Evolutionary conservation across 2,113 vertebrate species (phyloP).

Genomic region (Pterophyllum scalare): DNA sequence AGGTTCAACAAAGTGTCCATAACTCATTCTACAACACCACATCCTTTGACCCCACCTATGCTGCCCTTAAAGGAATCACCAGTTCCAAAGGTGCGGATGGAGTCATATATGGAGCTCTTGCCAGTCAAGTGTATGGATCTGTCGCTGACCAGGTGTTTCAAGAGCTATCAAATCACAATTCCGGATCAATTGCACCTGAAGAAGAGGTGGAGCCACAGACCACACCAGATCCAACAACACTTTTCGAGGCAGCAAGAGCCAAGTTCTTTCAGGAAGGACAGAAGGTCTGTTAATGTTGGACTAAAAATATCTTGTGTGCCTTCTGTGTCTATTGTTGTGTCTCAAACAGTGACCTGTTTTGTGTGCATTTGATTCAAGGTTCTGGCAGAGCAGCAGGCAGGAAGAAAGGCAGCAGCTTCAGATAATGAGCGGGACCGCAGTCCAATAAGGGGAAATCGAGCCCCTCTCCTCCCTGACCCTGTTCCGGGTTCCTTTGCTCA

Average conservation of each 20-base stretch:
- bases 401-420: conserved; percentile 64
- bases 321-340: neutral
- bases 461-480: conserved; percentile 81
- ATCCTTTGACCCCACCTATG: conserved; percentile 86
- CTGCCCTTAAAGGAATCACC: conserved; percentile 81
- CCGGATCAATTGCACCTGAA: neutral
- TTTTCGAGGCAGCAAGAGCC: conserved; percentile 83
- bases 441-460: conserved; percentile 77
- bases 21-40: conserved; percentile 87
- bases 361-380: conserved; percentile 49
- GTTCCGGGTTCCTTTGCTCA: conserved; percentile 77
- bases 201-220: conserved; percentile 58
- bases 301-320: neutral
- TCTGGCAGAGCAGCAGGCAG: conserved; percentile 82
- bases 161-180: conserved; percentile 65
- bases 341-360: neutral
- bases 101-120: conserved; percentile 86
- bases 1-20: conserved; percentile 82
- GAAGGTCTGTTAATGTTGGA: conserved; percentile 65
- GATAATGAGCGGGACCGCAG: conserved; percentile 81
- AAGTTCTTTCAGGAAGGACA: conserved; percentile 85
- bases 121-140: conserved; percentile 86
- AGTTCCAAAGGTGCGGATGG: conserved; percentile 77
- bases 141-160: conserved; percentile 82
- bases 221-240: conserved; percentile 78